These are phyloP conservation scores for Coptodon rendalli DNA, from an alignment of 2,113 vertebrate genomes.

Conservation along the genomic window DNA sequence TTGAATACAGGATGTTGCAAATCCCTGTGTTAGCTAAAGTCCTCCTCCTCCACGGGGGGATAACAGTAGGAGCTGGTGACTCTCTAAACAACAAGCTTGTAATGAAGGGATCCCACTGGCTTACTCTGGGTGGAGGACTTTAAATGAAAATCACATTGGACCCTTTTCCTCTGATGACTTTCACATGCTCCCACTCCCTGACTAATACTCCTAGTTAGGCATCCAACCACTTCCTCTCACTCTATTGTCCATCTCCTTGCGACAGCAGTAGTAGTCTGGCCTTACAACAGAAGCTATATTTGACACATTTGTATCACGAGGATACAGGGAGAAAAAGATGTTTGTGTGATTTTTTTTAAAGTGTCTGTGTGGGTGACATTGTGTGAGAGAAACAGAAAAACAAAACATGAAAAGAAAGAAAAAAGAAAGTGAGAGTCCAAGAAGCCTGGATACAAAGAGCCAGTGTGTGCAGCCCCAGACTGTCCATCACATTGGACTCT, in stretches of 20 bases:
- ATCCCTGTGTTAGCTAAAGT: background rate
- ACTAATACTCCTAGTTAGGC: constrained; percentile 25
- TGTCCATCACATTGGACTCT: constrained; percentile 63
- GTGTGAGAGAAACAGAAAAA: background rate
- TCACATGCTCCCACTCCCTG: constrained; percentile 56
- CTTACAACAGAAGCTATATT: background rate
- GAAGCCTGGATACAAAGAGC: constrained; percentile 56
- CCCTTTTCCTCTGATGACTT: constrained; percentile 51
- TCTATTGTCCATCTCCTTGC: background rate
- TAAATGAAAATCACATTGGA: constrained; percentile 56
- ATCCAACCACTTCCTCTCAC: constrained; percentile 4
- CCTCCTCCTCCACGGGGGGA: constrained; percentile 14
- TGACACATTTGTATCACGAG: constrained; percentile 33
- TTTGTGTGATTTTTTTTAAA: background rate
- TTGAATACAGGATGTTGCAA: background rate
- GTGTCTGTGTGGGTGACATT: constrained; percentile 6
- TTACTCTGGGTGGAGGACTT: background rate
- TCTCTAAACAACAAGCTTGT: constrained; percentile 12
- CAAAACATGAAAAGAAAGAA: background rate
- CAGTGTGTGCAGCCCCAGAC: constrained; percentile 50
- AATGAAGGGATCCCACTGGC: constrained; percentile 16
- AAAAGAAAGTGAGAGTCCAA: constrained; percentile 34
- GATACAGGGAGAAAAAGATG: background rate
- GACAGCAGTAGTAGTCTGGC: background rate
- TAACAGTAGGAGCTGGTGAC: constrained; percentile 19